Conservation (phyloP, 2,888 invertebrate species). For the Brachyopa scutellaris region DNA sequence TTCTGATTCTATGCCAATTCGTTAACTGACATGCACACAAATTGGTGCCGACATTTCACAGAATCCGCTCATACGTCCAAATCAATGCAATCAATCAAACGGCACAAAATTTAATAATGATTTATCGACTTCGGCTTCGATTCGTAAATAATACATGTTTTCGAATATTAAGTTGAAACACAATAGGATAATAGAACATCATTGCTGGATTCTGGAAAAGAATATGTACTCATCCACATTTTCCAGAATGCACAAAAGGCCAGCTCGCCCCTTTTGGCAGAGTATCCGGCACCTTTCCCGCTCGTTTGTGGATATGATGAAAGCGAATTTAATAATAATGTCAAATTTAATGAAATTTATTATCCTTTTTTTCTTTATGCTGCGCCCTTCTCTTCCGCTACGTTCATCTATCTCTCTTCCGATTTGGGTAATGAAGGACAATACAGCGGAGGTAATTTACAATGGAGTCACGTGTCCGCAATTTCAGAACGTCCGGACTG, state of each 20-base stretch:
- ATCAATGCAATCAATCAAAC: slow-evolving; percentile 77
- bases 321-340: slow-evolving; percentile 74
- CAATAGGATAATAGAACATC: slow-evolving; percentile 16
- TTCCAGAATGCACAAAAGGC: slow-evolving; percentile 15
- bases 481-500: slow-evolving; percentile 79
- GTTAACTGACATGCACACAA: slow-evolving; percentile 21
- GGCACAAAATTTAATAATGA: slow-evolving; percentile 75
- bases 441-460: slow-evolving; percentile 76
- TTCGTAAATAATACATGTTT: slow-evolving; percentile 41
- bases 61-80: slow-evolving; percentile 62
- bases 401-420: slow-evolving; percentile 47
- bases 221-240: not conserved
- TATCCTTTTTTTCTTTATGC: slow-evolving; percentile 78
- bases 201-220: not conserved
- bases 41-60: slow-evolving; percentile 36
- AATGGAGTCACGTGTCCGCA: slow-evolving; percentile 82
- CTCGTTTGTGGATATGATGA: slow-evolving; percentile 57
- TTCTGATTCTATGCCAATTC: not conserved
- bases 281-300: not conserved
- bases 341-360: slow-evolving; percentile 81
- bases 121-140: slow-evolving; percentile 73
- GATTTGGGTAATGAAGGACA: slow-evolving; percentile 57
- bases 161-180: not conserved
- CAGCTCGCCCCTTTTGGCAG: not conserved
- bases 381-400: slow-evolving; percentile 68